A percentile compares a stretch with the other conserved stretches of the same genome.
Evolutionary conservation across 1,140 invertebrate species (phyloP).

Genomic region (Subanguina moxae): DNA sequence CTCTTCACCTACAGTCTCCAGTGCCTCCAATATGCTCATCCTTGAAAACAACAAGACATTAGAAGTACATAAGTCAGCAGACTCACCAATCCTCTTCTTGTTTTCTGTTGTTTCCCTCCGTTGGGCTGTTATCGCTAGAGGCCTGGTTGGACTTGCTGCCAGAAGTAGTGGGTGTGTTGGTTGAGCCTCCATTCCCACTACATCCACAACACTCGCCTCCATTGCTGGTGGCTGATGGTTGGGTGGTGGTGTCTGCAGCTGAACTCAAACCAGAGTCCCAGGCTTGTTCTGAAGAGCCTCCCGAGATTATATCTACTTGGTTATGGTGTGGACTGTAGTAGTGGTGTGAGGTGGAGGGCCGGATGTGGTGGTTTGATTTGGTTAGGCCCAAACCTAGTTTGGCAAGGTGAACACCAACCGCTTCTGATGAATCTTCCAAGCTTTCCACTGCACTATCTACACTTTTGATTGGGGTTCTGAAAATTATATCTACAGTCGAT

Average conservation of each 20-base stretch:
- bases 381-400: background rate
- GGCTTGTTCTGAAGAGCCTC: constrained; percentile 16
- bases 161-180: background rate
- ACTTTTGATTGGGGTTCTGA: constrained; percentile 48
- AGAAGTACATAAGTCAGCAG: background rate
- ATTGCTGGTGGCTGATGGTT: constrained; percentile 2
- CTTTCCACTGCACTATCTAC: constrained; percentile 50
- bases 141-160: constrained; percentile 10
- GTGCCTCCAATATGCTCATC: constrained; percentile 46
- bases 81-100: constrained; percentile 22
- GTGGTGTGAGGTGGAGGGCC: background rate
- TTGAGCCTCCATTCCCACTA: background rate
- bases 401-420: background rate
- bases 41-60: constrained; percentile 8
- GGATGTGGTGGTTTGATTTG: constrained; percentile 6
- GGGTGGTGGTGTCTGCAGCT: constrained; percentile 36
- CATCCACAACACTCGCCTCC: constrained; percentile 10
- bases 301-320: constrained; percentile 5
- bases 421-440: constrained; percentile 12
- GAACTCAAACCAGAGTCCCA: constrained; percentile 49
- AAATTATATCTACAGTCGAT: constrained; percentile 9
- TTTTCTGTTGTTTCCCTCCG: constrained; percentile 18
- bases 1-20: constrained; percentile 47
- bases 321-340: background rate
- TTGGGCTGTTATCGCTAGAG: constrained; percentile 4